Evolutionary conservation across 2,797 vertebrate species (phyloP).

Genomic region (Squalus acanthias): DNA sequence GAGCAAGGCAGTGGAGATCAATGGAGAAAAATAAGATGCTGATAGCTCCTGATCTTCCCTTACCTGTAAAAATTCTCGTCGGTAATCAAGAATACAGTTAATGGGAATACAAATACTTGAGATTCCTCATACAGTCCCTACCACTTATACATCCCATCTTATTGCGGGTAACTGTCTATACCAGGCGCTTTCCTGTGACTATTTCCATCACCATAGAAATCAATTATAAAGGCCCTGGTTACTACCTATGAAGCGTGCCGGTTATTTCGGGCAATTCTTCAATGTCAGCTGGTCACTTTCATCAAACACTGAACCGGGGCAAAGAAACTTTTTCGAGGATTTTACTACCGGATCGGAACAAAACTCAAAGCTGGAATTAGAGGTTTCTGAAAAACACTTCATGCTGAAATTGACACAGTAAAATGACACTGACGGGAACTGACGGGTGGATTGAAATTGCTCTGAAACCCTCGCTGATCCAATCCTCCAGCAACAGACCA

Average conservation of each 20-base stretch:
- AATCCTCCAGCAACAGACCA: neutral
- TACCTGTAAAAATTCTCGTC: neutral
- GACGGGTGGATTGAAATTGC: neutral
- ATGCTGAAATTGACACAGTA: neutral
- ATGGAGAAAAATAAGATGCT: neutral
- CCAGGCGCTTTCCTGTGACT: neutral
- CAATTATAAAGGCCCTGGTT: neutral
- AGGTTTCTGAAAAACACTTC: neutral
- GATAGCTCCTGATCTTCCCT: neutral
- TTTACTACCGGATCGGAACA: neutral
- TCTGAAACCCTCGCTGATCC: neutral
- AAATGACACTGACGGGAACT: neutral
- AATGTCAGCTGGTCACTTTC: neutral
- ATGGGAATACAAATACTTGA: neutral
- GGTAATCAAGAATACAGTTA: neutral
- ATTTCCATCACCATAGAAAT: neutral
- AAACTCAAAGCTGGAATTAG: neutral
- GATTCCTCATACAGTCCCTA: neutral
- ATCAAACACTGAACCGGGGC: neutral
- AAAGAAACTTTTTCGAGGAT: neutral
- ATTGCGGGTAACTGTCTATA: neutral
- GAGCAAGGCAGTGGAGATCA: neutral
- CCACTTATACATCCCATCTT: neutral
- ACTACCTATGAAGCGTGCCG: neutral
- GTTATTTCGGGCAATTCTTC: neutral